Evolutionary conservation across 1,140 invertebrate species (phyloP), one percentile per base, ranked within the genome.

Genomic region (Mesaphorura yosii): DNA sequence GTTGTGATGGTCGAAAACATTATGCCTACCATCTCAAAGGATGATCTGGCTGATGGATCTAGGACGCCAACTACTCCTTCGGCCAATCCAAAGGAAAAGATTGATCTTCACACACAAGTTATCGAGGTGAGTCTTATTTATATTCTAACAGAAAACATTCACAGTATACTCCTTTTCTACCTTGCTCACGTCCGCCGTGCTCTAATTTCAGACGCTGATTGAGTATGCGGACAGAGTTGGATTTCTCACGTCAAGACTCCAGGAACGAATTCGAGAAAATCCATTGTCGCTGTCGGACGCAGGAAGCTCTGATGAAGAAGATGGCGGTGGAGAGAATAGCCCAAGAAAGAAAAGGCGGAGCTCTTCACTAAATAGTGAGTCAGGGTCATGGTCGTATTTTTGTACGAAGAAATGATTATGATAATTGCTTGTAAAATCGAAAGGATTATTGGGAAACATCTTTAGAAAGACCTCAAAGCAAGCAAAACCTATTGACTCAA

Each of bases 1-100:
- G 52, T 58, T 4, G 54, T 62, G 0, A 47, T 62, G n/a, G 53
- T 48, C 7, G 55, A 55, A 26, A 61, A 61, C 40, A 58, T 61
- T 12, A 61, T 61, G 59, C 59, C 59, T 2, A 26, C 56, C 15
- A 34, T 5, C 5, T 7, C 47, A 44, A 17, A n/a, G n/a, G n/a
- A n/a, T n/a, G n/a, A 10, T 45, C 47, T 20, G 3, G 37, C 17
- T 7, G 41, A 53, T 3, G 27, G 44, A 23, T 53, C 42, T 19
- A 27, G 44, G 23, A n/a, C n/a, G n/a, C n/a, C n/a, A 22, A 54
- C 40, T 26, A 29, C 14, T 29, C 44, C 31, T 17, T 23, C 50
- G 15, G 29, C 40, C 23, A 37, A 29, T 19, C 42, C 38, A 34
- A 47, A 29, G 12, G 48, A 50, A 22, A 31, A 45, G 17, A 23